Evolutionary conservation across 1,140 invertebrate genomes (phyloP).

Genomic region (Lordiphosa mommai): DNA sequence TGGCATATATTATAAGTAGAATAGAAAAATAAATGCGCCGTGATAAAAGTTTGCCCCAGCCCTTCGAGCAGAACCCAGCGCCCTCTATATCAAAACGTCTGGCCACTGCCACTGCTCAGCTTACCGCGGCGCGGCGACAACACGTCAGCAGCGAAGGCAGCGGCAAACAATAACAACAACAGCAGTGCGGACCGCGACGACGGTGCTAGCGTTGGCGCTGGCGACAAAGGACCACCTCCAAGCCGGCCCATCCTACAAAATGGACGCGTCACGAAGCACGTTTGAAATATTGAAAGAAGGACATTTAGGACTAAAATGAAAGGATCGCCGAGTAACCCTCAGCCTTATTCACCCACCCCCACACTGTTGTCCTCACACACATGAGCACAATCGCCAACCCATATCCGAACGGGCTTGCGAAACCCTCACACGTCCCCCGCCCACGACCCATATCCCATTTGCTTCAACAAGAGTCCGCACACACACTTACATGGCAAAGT

Average conservation of each 20-base stretch:
- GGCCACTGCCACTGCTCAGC: constrained; percentile 49
- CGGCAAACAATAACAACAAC: constrained; percentile 43
- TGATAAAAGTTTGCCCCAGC: constrained; percentile 69
- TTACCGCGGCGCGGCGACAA: constrained; percentile 63
- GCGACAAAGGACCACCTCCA: constrained; percentile 60
- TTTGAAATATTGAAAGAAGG: constrained; percentile 79
- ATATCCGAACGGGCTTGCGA: constrained; percentile 42
- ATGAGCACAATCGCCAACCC: constrained; percentile 26
- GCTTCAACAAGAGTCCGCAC: constrained; percentile 64
- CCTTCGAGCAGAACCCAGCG: constrained; percentile 7
- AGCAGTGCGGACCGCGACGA: constrained; percentile 19
- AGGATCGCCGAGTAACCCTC: constrained; percentile 69
- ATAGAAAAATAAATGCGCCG: constrained; percentile 79
- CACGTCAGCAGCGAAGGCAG: constrained; percentile 68
- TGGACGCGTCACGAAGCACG: constrained; percentile 73
- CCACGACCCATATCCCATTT: constrained; percentile 64
- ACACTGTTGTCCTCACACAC: constrained; percentile 39
- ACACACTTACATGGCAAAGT: constrained; percentile 34
- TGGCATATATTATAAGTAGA: constrained; percentile 79
- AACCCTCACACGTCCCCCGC: constrained; percentile 48
- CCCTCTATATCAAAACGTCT: constrained; percentile 18
- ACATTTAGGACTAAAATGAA: constrained; percentile 79
- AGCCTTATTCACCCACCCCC: constrained; percentile 28
- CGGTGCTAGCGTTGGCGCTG: constrained; percentile 17
- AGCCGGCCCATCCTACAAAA: constrained; percentile 63